phyloP scores from a whole-genome alignment of 2,797 vertebrate genomes.

The Paramormyrops hopkinsi region DNA sequence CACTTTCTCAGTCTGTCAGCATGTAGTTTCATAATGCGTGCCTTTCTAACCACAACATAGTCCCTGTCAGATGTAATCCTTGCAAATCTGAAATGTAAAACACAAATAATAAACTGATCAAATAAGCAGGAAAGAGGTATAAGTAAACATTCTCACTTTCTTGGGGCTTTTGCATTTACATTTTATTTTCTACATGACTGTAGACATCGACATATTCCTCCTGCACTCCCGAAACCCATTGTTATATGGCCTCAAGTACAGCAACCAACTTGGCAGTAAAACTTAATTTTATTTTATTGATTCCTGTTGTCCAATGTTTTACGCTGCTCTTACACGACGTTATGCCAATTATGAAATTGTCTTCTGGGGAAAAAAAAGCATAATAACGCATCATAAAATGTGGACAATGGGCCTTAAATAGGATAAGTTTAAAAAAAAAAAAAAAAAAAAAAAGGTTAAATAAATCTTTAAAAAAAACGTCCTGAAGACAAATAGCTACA shows the following conservation, averaged over 20 bases:
- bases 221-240: background rate
- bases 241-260: background rate
- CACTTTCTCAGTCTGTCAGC: background rate
- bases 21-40: background rate
- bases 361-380: background rate
- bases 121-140: background rate
- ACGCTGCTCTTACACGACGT: background rate
- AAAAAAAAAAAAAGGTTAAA: background rate
- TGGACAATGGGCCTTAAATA: background rate
- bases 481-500: background rate
- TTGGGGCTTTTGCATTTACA: background rate
- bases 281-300: background rate
- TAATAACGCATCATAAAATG: background rate
- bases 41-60: background rate
- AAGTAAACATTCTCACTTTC: background rate
- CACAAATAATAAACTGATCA: background rate
- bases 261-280: background rate
- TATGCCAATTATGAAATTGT: background rate
- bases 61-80: background rate
- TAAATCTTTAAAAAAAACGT: background rate
- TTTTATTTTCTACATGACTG: background rate
- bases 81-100: background rate
- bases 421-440: background rate
- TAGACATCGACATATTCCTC: background rate
- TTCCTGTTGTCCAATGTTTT: background rate